phyloP scores from a whole-genome alignment of 2,113 vertebrate species.

The Lepus europaeus region DNA sequence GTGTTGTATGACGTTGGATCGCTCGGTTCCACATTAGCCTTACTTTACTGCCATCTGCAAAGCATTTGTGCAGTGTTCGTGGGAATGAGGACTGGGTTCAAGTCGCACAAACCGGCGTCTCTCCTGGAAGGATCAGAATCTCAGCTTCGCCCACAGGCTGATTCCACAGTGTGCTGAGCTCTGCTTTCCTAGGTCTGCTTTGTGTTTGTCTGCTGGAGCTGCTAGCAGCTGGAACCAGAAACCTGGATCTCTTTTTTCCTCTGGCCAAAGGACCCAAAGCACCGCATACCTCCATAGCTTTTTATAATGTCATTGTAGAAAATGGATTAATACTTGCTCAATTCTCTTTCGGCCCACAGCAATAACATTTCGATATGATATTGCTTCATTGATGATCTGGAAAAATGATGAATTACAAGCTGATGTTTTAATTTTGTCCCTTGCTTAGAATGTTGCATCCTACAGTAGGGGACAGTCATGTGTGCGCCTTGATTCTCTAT shows the following conservation, averaged over 20 bases:
- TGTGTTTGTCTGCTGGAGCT: background rate
- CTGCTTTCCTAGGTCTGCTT: background rate
- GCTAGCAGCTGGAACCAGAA: slow-evolving; percentile 39
- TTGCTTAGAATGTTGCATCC: background rate
- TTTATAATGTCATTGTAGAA: background rate
- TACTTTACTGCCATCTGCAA: background rate
- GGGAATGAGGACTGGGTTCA: background rate
- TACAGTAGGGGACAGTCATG: background rate
- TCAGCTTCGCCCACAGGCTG: background rate
- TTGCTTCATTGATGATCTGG: slow-evolving; percentile 3
- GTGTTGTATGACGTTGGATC: background rate
- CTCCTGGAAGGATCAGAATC: background rate
- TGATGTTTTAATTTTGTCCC: slow-evolving; percentile 50
- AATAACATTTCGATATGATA: slow-evolving; percentile 17
- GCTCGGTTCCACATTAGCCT: background rate
- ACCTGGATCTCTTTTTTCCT: background rate
- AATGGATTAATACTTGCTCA: slow-evolving; percentile 5
- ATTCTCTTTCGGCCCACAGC: background rate
- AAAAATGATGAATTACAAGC: slow-evolving; percentile 53
- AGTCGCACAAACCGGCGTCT: background rate
- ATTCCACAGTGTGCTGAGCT: background rate
- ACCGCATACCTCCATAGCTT: background rate
- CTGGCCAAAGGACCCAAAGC: background rate
- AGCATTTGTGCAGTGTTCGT: background rate
- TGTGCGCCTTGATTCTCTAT: slow-evolving; percentile 38